phyloP scores from a whole-genome alignment of 2,888 invertebrate species.

The Cephus pulcher region DNA sequence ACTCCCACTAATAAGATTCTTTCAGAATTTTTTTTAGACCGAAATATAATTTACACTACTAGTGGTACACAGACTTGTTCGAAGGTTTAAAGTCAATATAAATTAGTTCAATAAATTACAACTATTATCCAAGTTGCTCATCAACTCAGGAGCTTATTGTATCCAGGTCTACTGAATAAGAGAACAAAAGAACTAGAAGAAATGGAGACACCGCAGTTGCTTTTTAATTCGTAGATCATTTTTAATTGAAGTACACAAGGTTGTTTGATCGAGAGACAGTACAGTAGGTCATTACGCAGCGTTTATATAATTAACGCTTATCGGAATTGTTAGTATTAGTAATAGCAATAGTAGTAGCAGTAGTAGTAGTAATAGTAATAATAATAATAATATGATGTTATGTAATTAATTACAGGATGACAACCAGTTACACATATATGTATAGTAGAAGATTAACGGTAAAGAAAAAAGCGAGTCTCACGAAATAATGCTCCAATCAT shows the following conservation, averaged over 20 bases:
- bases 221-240: constrained; percentile 14
- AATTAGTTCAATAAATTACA: not conserved
- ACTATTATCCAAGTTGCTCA: not conserved
- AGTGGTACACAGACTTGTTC: not conserved
- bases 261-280: constrained; percentile 4
- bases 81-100: not conserved
- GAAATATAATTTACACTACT: not conserved
- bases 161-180: not conserved
- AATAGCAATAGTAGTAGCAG: not conserved
- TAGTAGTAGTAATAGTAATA: not conserved
- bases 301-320: constrained; percentile 10
- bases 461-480: not conserved
- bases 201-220: constrained; percentile 6
- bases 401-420: constrained; percentile 12
- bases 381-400: constrained; percentile 1
- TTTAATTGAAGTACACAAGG: constrained; percentile 14
- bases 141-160: not conserved
- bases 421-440: constrained; percentile 8
- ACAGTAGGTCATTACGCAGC: constrained; percentile 15
- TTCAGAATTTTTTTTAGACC: not conserved
- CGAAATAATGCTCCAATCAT: not conserved
- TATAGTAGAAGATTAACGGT: not conserved
- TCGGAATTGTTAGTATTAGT: not conserved
- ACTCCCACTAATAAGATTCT: not conserved
- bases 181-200: not conserved